A percentile compares a stretch with the other conserved stretches of the same genome.
Evolutionary conservation across 1,140 invertebrate species (phyloP).

Genomic region (Chelonus insularis): DNA sequence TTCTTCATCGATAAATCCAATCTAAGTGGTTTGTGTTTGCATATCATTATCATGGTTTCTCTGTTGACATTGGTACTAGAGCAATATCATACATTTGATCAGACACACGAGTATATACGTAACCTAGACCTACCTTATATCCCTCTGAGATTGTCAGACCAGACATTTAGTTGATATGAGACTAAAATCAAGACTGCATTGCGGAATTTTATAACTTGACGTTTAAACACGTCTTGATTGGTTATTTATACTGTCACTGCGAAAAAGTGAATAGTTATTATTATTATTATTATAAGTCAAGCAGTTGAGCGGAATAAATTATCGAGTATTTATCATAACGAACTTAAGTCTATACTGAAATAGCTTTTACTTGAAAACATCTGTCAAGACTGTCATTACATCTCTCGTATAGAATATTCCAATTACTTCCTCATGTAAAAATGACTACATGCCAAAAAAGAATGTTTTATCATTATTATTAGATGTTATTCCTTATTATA

Average conservation of each 20-base stretch:
- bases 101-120: not conserved
- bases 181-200: not conserved
- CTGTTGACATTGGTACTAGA: constrained; percentile 21
- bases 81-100: constrained; percentile 11
- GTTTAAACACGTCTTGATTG: not conserved
- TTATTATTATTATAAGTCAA: not conserved
- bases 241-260: not conserved
- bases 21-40: constrained; percentile 13
- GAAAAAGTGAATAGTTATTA: constrained; percentile 10
- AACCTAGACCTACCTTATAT: constrained; percentile 8
- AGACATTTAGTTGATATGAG: not conserved
- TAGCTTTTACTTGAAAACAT: constrained; percentile 1
- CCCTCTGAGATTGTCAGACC: constrained; percentile 6
- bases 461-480: too few species aligned
- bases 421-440: too few species aligned
- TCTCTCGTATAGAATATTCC: too few species aligned
- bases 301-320: not conserved
- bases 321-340: not conserved
- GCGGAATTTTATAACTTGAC: not conserved
- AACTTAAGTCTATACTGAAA: not conserved
- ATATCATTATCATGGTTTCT: constrained; percentile 20
- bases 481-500: too few species aligned
- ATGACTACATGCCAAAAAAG: too few species aligned
- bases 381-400: not conserved
- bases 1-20: constrained; percentile 7